Conservation (phyloP, 2,888 invertebrate species). For the Drosophila mimetica region DNA sequence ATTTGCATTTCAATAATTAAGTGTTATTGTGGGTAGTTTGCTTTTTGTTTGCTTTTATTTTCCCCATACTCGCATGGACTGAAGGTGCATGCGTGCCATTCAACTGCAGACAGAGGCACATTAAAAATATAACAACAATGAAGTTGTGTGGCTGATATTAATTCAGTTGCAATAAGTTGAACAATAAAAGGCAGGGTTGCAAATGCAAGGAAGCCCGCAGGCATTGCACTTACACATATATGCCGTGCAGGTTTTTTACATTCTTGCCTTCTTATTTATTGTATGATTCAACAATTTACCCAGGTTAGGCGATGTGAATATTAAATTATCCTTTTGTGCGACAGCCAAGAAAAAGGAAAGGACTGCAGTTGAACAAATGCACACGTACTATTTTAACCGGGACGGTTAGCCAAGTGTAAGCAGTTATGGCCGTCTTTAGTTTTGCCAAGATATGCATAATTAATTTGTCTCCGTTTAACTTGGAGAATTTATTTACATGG, state of each 20-base stretch:
- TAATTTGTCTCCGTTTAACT: constrained; percentile 31
- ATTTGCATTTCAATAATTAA: constrained; percentile 69
- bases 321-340: constrained; percentile 64
- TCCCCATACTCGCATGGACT: neutral
- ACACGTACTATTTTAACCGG: constrained; percentile 3
- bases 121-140: constrained; percentile 50
- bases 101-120: constrained; percentile 22
- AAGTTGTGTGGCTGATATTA: constrained; percentile 59
- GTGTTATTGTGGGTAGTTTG: constrained; percentile 65
- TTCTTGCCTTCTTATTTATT: constrained; percentile 71
- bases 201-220: constrained; percentile 2
- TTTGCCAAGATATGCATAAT: constrained; percentile 55
- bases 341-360: constrained; percentile 23
- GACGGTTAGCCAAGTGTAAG: constrained; percentile 46
- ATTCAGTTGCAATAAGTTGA: constrained; percentile 48
- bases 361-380: constrained; percentile 53
- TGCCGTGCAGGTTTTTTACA: constrained; percentile 45
- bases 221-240: constrained; percentile 38
- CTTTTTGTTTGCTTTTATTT: constrained; percentile 44
- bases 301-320: constrained; percentile 69
- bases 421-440: constrained; percentile 54
- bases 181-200: neutral
- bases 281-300: constrained; percentile 72
- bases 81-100: constrained; percentile 21
- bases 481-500: neutral